Evolutionary conservation across 2,888 invertebrate genomes (phyloP), one percentile per base, ranked within the genome.

Genomic region (Nemoura dubitans): DNA sequence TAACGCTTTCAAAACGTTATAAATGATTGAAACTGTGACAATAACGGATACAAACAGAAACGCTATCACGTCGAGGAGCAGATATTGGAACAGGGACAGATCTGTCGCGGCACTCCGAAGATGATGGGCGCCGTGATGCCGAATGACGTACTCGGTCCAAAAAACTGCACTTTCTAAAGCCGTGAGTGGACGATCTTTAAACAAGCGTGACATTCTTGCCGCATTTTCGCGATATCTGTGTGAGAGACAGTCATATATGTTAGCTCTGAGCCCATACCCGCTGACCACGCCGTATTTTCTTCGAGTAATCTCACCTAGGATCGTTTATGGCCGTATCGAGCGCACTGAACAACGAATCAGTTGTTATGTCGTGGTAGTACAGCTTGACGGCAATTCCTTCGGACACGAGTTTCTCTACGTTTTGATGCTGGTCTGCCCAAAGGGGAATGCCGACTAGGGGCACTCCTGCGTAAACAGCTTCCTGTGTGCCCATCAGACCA

Each of bases 401-500:
- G 0, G 87, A 87, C 0, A 89, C 87, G 0, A 90, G 89, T 1
- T 90, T 89, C 28, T 90, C 89, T 21, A 91, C 89, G 89, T 92
- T 90, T 87, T 88, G 86, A 21, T 87, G 83, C 88, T 92, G 92
- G 89, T 93, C 93, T 16, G 93, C 93, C 88, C 93, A 93, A 43
- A 93, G 89, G 0, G 93, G 93, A 76, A 94, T 92, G 88, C 93
- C 93, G 43, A 94, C 89, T 90, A 93, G 92, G 0, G 94, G 93
- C 5, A 93, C 93, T 0, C 92, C 94, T 88, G 93, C 93, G 36
- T 93, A 93, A 28, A 93, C 93, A 0, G 94, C 93, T 89, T 94
- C 94, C 89, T 94, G 94, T 0, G 93, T 93, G 78, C 94, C 93
- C 87, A 94, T 92, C 77, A 94, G 91, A 5, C 94, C 94, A 5